phyloP scores from a whole-genome alignment of 2,797 vertebrate genomes.

The Geranospiza caerulescens region DNA sequence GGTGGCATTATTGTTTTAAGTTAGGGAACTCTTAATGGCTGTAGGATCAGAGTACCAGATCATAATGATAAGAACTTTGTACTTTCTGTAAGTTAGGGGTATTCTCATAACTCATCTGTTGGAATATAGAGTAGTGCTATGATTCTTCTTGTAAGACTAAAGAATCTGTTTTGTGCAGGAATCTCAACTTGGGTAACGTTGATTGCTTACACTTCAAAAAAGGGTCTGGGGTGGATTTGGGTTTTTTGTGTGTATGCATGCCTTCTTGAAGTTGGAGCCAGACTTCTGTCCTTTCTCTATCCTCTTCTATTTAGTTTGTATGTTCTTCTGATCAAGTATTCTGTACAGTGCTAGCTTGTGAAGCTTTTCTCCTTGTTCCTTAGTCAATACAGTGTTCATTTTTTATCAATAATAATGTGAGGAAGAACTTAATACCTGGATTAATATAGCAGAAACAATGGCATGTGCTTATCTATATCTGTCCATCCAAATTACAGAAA shows the following conservation, averaged over 20 bases:
- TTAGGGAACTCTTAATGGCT: neutral
- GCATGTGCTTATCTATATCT: neutral
- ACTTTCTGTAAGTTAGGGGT: neutral
- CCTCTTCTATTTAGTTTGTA: neutral
- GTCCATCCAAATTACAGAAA: neutral
- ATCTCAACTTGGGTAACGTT: neutral
- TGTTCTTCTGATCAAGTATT: neutral
- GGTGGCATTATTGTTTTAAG: neutral
- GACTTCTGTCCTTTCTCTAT: neutral
- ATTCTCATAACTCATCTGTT: neutral
- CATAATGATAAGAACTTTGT: neutral
- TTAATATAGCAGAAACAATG: neutral
- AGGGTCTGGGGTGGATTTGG: neutral
- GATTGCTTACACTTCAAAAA: neutral
- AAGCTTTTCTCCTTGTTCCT: neutral
- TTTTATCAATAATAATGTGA: neutral
- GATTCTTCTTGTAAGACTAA: neutral
- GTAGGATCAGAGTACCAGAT: neutral
- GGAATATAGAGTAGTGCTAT: neutral
- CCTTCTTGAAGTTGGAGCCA: neutral
- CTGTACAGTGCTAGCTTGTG: neutral
- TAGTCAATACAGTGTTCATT: neutral
- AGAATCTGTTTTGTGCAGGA: neutral
- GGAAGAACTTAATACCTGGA: neutral
- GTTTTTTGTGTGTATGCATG: neutral